Evolutionary conservation across 1,140 invertebrate species (phyloP).

Genomic region (Hesperophylax magnus): DNA sequence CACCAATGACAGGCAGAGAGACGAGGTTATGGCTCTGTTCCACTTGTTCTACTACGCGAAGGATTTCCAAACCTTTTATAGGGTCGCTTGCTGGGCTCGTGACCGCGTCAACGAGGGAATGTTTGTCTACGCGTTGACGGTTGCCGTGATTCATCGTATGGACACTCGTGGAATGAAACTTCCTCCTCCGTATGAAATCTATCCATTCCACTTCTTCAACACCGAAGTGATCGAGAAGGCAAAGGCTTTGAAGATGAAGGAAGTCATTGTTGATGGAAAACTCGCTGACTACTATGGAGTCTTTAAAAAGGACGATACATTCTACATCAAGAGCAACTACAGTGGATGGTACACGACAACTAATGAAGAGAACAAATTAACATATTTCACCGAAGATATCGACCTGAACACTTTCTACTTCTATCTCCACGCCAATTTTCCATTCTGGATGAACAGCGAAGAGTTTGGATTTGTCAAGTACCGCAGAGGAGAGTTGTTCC

Average conservation of each 20-base stretch:
- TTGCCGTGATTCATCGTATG: constrained; percentile 72
- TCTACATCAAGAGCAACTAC: constrained; percentile 71
- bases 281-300: constrained; percentile 65
- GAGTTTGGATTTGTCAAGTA: constrained; percentile 70
- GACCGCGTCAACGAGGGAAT: constrained; percentile 74
- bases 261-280: constrained; percentile 58
- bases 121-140: constrained; percentile 73
- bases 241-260: constrained; percentile 73
- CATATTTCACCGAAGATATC: constrained; percentile 83
- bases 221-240: too few relatives aligned
- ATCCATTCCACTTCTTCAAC: too few relatives aligned
- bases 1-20: constrained; percentile 66
- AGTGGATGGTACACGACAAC: constrained; percentile 70
- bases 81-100: constrained; percentile 74
- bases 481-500: constrained; percentile 75
- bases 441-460: constrained; percentile 76
- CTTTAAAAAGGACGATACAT: constrained; percentile 51
- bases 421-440: constrained; percentile 77
- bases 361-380: constrained; percentile 74
- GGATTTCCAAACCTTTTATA: too few relatives aligned
- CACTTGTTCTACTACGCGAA: constrained; percentile 71
- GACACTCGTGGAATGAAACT: constrained; percentile 74
- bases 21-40: constrained; percentile 67
- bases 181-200: constrained; percentile 72
- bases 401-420: constrained; percentile 80